A percentile compares a stretch with the other conserved stretches of the same genome.
Conservation (phyloP, 2,113 vertebrate species). For the Steatornis caripensis region DNA sequence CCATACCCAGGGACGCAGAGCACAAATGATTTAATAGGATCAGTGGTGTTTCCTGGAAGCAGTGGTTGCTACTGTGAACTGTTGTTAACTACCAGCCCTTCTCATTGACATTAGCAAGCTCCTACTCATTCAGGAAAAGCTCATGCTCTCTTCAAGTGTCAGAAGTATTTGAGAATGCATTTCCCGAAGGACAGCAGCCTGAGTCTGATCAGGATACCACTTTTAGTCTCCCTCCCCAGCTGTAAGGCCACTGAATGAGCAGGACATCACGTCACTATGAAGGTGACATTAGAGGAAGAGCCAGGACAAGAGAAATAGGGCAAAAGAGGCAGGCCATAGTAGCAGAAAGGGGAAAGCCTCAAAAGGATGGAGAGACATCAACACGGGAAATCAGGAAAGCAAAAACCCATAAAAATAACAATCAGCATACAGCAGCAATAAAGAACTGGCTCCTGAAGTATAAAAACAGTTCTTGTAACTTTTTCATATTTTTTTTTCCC, state of each 20-base stretch:
- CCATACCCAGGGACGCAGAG: neutral
- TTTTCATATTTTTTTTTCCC: neutral
- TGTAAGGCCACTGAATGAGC: neutral
- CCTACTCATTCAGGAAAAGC: neutral
- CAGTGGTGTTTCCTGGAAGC: neutral
- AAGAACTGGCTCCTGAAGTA: neutral
- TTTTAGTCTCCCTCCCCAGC: neutral
- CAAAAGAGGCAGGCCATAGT: neutral
- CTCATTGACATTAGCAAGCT: neutral
- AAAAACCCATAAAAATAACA: neutral
- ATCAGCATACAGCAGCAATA: neutral
- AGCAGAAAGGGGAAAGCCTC: neutral
- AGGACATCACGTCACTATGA: neutral
- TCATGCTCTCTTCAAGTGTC: neutral
- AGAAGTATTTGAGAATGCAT: neutral
- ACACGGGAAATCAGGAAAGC: neutral
- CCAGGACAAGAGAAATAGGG: neutral
- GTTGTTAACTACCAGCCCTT: neutral
- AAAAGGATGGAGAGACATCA: neutral
- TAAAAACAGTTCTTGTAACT: neutral
- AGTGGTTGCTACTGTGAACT: neutral
- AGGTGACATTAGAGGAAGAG: neutral
- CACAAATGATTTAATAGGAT: rapidly evolving
- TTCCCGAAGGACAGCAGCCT: neutral
- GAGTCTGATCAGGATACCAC: neutral